Conservation (phyloP, 2,888 invertebrate species). For the Sepiola atlantica region DNA sequence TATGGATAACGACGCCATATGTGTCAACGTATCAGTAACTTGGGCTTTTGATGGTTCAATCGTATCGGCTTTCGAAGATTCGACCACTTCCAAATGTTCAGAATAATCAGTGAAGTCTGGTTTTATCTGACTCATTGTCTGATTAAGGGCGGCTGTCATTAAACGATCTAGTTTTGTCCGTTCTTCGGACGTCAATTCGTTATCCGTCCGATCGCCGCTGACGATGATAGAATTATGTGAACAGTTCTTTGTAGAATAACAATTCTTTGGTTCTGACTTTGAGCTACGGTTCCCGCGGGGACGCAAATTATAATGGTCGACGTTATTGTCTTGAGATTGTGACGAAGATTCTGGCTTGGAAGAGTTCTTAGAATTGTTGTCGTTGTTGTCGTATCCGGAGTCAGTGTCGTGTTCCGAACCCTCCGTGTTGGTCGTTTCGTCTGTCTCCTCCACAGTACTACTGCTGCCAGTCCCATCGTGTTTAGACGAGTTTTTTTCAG, state of each 20-base stretch:
- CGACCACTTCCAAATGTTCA: neutral
- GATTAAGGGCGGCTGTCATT: slow-evolving; percentile 24
- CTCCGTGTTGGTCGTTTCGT: slow-evolving; percentile 34
- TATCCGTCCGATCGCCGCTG: neutral
- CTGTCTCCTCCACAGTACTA: slow-evolving; percentile 41
- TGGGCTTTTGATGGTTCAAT: slow-evolving; percentile 8
- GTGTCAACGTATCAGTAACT: neutral
- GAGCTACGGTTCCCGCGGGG: neutral
- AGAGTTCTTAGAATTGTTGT: neutral
- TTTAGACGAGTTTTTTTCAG: neutral
- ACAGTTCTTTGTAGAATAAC: slow-evolving; percentile 18
- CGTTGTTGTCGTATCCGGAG: slow-evolving; percentile 11
- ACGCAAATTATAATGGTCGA: slow-evolving; percentile 32
- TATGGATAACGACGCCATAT: slow-evolving; percentile 22
- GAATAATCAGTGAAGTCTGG: neutral
- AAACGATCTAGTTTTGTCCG: neutral
- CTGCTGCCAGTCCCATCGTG: slow-evolving; percentile 34
- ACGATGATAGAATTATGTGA: neutral
- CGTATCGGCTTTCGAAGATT: neutral
- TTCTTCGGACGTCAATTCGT: neutral
- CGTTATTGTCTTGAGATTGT: neutral
- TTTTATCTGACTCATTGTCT: neutral
- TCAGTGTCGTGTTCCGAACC: slow-evolving; percentile 2
- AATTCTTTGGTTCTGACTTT: neutral
- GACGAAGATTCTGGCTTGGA: neutral